phyloP scores from a whole-genome alignment of 1,140 invertebrate species.

The Acyrthosiphon pisum region DNA sequence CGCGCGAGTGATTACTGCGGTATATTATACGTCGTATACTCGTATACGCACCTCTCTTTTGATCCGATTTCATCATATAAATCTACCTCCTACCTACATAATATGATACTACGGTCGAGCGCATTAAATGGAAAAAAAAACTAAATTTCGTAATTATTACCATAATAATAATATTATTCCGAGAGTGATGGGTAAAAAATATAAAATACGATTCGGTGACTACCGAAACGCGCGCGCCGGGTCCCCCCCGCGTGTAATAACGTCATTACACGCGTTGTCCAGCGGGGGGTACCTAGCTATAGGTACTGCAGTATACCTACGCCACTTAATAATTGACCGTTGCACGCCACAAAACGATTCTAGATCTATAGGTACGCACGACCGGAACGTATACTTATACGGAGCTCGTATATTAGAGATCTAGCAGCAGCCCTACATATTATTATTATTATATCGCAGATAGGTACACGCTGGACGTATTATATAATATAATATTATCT shows the following conservation, averaged over 20 bases:
- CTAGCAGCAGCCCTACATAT: neutral
- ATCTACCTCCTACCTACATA: neutral
- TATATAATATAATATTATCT: constrained; percentile 24
- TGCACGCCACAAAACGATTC: constrained; percentile 42
- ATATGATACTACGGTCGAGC: neutral
- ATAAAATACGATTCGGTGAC: neutral
- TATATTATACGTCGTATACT: neutral
- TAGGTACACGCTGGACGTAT: neutral
- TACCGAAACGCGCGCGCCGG: neutral
- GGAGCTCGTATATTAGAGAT: neutral
- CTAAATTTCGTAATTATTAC: neutral
- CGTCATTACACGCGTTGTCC: neutral
- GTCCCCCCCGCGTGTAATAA: neutral
- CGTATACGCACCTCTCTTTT: neutral
- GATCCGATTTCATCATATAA: neutral
- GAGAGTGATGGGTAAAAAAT: neutral
- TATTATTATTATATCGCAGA: neutral
- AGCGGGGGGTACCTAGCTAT: neutral
- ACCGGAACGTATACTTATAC: constrained; percentile 37
- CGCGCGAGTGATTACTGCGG: neutral
- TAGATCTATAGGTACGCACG: neutral
- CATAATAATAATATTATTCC: neutral
- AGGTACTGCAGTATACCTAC: neutral
- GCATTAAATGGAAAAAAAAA: constrained; percentile 12
- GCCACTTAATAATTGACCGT: constrained; percentile 38